Base-by-base conservation (phyloP, 2,888 invertebrate genomes). In the Sthenelais limicola region DNA sequence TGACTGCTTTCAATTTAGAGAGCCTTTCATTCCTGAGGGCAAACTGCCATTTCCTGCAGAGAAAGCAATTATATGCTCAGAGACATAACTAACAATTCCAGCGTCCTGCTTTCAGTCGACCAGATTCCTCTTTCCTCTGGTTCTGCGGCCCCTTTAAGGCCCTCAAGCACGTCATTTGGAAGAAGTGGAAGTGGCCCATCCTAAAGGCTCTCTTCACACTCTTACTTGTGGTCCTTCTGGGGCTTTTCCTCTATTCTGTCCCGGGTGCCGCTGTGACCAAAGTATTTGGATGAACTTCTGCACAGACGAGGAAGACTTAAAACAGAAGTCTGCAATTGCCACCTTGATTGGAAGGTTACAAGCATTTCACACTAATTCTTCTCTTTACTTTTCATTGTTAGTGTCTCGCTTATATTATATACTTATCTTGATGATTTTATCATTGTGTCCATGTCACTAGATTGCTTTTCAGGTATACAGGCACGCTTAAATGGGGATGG, bases 121-220 rank as follows among this genome's bases (percentile, higher is more conserved):
- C 80, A 4, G 79, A 79, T 49, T 73, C 79, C 18, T 79, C 80
- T 24, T 80, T 80, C 62, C 71, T 80, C 48, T 80, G 80, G 80
- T 74, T 80, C 71, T 54, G 77, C 72, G 77, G 77, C 67, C 80
- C 80, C 0, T 69, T 76, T 43, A 80, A 79, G 68, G 72, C 80
- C 12, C 72, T 80, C 21, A 73, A 74, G 52, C 77, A 77, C 71
- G 73, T 80, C 52, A 72, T 80, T 30, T 80, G 79, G 76, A 77
- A 74, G 73, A 78, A 76, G 68, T 80, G 71, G 68, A 79, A 79
- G 38, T 80, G 79, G 79, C 21, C 68, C 24, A 51, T 80, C 30
- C 52, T 80, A 58, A 80, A 79, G 35, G 48, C 74, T 9, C 38
- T 80, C 58, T 18, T 79, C 30, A 3, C 78, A 47, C 12, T 70